These are phyloP conservation scores for Hirtodrosophila confusa DNA, from an alignment of 2,888 invertebrate genomes.

Conservation along the genomic window DNA sequence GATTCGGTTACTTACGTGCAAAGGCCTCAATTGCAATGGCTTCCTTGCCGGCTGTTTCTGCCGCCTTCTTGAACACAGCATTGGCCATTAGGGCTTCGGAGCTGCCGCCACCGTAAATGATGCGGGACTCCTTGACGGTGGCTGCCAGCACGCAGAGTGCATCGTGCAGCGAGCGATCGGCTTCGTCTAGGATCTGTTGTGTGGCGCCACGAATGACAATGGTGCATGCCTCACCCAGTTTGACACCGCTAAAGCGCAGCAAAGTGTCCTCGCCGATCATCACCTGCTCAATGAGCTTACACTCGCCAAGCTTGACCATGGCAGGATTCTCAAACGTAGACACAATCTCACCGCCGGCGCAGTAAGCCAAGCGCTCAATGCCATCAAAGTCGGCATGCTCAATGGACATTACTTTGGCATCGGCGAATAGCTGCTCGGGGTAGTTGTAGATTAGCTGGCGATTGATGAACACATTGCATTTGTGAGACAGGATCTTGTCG, in stretches of 20 bases:
- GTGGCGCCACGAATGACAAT: conserved; percentile 99
- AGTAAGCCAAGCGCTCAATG: conserved; percentile 97
- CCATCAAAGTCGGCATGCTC: conserved; percentile 99
- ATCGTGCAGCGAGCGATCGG: conserved; percentile 98
- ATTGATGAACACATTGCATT: conserved; percentile 99
- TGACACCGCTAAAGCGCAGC: conserved; percentile 96
- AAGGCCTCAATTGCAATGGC: conserved; percentile 98
- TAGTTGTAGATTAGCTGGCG: conserved; percentile 99
- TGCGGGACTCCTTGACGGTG: conserved; percentile 96
- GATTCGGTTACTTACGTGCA: conserved; percentile 86
- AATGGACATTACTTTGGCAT: conserved; percentile 99
- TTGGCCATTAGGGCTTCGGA: conserved; percentile 99
- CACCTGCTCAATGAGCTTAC: conserved; percentile 96
- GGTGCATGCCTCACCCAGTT: conserved; percentile 98
- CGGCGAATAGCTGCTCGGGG: conserved; percentile 99
- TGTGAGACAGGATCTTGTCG: conserved; percentile 96
- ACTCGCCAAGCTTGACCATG: conserved; percentile 95
- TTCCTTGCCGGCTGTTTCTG: conserved; percentile 97
- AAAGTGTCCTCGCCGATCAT: conserved; percentile 99
- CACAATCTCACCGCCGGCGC: conserved; percentile 98
- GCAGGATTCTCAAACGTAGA: conserved; percentile 99
- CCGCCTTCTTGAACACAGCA: conserved; percentile 92
- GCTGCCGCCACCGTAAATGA: conserved; percentile 96
- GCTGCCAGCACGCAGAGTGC: conserved; percentile 98
- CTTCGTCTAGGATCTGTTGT: conserved; percentile 99